These are phyloP conservation scores for Charadrius vociferus DNA, from an alignment of 2,113 vertebrate species.

Conservation along the genomic window DNA sequence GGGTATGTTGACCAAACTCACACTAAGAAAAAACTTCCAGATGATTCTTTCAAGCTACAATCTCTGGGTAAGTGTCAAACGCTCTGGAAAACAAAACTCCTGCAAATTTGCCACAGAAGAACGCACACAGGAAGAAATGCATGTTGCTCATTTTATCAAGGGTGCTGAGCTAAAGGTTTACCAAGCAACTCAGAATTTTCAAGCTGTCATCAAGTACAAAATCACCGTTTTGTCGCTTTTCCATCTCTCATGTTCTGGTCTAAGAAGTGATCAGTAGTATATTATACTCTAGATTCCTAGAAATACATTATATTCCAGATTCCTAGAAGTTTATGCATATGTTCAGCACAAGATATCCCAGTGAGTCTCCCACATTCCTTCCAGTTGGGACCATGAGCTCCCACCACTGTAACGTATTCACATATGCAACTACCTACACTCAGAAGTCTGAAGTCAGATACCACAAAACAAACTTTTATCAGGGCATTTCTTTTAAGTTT, in stretches of 20 bases:
- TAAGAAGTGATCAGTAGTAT: background rate
- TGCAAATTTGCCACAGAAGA: background rate
- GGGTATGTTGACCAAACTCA: background rate
- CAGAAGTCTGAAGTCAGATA: background rate
- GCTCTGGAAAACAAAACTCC: background rate
- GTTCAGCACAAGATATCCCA: background rate
- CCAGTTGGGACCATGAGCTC: background rate
- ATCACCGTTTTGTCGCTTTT: background rate
- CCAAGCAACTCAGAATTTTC: background rate
- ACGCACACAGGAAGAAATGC: background rate
- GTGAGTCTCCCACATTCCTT: background rate
- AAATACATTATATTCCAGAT: background rate
- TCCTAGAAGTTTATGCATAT: background rate
- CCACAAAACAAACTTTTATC: background rate
- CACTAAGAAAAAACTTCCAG: background rate
- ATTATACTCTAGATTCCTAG: background rate
- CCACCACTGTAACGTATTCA: background rate
- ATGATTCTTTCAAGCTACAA: background rate
- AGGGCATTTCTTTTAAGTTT: background rate
- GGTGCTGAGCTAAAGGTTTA: background rate
- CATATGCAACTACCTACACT: background rate
- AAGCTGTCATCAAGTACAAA: background rate
- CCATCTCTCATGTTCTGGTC: background rate
- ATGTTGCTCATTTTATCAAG: background rate
- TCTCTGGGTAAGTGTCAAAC: background rate